phyloP scores from a whole-genome alignment of 2,797 vertebrate species.

The Brachymystax lenok region DNA sequence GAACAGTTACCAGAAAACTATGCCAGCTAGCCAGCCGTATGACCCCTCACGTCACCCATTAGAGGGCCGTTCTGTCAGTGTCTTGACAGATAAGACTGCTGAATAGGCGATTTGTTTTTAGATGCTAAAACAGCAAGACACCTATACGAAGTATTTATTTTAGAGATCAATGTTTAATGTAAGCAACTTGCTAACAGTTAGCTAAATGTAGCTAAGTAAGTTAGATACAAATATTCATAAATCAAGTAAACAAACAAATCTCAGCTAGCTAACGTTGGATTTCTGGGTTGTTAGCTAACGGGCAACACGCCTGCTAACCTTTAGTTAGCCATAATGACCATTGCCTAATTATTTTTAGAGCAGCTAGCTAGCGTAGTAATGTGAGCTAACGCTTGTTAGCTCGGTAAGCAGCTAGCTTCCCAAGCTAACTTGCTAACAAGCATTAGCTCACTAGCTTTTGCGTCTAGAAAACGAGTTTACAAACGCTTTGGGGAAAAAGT shows the following conservation, averaged over 20 bases:
- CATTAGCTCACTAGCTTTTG: slow-evolving; percentile 59
- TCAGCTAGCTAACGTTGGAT: slow-evolving; percentile 56
- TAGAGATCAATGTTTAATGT: too few species aligned
- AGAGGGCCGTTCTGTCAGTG: not conserved
- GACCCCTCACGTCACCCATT: not conserved
- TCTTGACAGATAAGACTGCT: not conserved
- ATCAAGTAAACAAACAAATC: not conserved
- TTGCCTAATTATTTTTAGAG: not conserved
- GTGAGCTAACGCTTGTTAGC: slow-evolving; percentile 68
- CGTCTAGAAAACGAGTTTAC: slow-evolving; percentile 36
- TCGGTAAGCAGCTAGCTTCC: slow-evolving; percentile 53
- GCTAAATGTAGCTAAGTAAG: not conserved
- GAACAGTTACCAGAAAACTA: not conserved
- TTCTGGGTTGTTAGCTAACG: slow-evolving; percentile 54
- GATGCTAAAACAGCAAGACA: not conserved
- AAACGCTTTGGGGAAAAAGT: slow-evolving; percentile 12
- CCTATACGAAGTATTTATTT: not conserved
- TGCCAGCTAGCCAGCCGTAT: not conserved
- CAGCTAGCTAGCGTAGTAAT: slow-evolving; percentile 68
- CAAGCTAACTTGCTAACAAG: slow-evolving; percentile 62
- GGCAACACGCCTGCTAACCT: too few species aligned
- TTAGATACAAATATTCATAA: too few species aligned
- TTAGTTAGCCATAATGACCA: slow-evolving; percentile 32
- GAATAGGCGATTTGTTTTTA: not conserved
- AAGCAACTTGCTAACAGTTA: not conserved